phyloP scores from a whole-genome alignment of 2,113 vertebrate species.

The Orcinus orca region DNA sequence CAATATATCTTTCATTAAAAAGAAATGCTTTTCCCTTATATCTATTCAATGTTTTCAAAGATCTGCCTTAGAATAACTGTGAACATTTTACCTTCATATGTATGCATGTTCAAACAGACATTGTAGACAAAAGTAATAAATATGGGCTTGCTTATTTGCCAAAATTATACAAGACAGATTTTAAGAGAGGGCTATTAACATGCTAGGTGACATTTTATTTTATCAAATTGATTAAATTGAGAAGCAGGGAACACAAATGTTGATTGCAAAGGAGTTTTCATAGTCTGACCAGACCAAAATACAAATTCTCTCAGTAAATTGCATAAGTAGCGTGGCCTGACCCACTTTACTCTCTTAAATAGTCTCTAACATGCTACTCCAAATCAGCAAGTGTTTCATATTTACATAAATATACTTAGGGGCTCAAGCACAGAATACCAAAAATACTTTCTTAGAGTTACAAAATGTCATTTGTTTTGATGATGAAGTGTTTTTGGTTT shows the following conservation, averaged over 20 bases:
- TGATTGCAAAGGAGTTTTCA: neutral
- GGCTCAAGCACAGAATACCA: neutral
- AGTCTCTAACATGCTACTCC: neutral
- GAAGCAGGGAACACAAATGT: neutral
- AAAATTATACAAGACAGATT: constrained; percentile 8
- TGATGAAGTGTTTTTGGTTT: neutral
- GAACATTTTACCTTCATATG: neutral
- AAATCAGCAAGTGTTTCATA: neutral
- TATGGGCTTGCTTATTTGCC: neutral
- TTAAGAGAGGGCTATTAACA: neutral
- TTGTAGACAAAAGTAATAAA: neutral
- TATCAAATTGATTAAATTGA: neutral
- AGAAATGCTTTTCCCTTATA: neutral
- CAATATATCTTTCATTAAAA: neutral
- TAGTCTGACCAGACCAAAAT: neutral
- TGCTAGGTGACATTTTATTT: neutral
- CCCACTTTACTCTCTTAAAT: neutral
- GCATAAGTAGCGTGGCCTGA: neutral
- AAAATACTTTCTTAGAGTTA: neutral
- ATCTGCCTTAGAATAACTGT: neutral
- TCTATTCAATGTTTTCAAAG: neutral
- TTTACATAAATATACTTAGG: neutral
- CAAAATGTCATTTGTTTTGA: neutral
- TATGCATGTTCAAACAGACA: neutral
- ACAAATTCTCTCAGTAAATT: neutral